Evolutionary conservation across 2,888 invertebrate species (phyloP).

Genomic region (Polydrusus cervinus): DNA sequence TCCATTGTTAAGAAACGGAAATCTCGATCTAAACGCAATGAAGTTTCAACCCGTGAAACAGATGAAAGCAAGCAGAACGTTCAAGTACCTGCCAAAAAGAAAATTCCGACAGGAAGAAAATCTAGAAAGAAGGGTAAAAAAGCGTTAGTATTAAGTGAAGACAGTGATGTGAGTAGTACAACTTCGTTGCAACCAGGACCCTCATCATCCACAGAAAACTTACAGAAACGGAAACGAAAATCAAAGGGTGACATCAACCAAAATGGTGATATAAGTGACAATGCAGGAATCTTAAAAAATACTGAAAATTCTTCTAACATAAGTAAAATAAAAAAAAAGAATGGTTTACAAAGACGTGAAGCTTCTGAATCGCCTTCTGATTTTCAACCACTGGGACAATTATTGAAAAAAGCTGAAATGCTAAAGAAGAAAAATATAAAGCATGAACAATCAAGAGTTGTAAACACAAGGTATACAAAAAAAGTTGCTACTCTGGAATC

Average conservation of each 20-base stretch:
- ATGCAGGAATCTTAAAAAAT: not conserved
- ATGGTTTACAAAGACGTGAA: constrained; percentile 28
- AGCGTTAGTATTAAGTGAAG: not conserved
- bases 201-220: constrained; percentile 16
- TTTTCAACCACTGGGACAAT: constrained; percentile 20
- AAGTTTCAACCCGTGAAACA: not conserved
- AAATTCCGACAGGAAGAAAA: not conserved
- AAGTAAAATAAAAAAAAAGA: constrained; percentile 25
- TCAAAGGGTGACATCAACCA: constrained; percentile 27
- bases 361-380: constrained; percentile 24
- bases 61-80: not conserved
- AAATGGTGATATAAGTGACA: constrained; percentile 30
- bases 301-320: constrained; percentile 2
- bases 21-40: constrained; percentile 5
- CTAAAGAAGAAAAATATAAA: not conserved
- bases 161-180: not conserved
- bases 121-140: constrained; percentile 13
- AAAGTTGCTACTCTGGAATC: not conserved
- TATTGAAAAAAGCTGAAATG: not conserved
- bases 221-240: constrained; percentile 8
- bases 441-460: not conserved
- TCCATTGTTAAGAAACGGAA: constrained; percentile 4
- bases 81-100: not conserved
- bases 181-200: constrained; percentile 3
- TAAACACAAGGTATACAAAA: constrained; percentile 3